phyloP scores from a whole-genome alignment of 2,113 vertebrate genomes.

The Chrysochloris asiatica region DNA sequence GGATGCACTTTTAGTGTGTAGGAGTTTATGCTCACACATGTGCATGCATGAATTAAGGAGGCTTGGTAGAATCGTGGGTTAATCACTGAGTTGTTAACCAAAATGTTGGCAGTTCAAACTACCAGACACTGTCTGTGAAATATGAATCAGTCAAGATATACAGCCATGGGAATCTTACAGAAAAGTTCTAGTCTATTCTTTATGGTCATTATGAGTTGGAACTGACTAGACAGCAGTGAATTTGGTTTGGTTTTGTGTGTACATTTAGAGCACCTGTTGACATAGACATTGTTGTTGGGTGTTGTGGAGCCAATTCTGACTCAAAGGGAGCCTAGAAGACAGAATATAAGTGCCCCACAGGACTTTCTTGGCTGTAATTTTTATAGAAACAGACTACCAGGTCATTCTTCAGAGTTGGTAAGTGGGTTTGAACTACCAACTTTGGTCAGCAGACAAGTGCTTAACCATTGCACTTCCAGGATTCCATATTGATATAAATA shows the following conservation, averaged over 20 bases:
- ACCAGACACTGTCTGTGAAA: too few relatives aligned
- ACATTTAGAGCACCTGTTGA: background rate
- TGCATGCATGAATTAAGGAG: too few relatives aligned
- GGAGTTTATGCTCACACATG: too few relatives aligned
- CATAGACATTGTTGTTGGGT: background rate
- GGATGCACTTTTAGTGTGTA: fast-evolving
- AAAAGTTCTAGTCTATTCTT: too few relatives aligned
- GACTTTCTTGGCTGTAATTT: background rate
- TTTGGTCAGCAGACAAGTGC: background rate
- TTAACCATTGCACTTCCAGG: background rate
- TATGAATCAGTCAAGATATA: too few relatives aligned
- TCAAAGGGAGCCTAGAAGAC: background rate
- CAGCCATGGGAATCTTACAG: too few relatives aligned
- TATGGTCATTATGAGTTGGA: too few relatives aligned
- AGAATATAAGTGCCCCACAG: background rate
- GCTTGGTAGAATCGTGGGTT: too few relatives aligned
- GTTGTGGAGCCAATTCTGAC: background rate
- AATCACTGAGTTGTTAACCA: too few relatives aligned
- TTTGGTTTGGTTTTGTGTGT: background rate
- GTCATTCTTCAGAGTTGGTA: background rate
- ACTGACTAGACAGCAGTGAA: too few relatives aligned
- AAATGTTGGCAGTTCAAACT: too few relatives aligned
- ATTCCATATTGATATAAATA: background rate
- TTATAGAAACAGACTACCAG: background rate
- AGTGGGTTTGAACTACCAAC: background rate